Evolutionary conservation across 2,888 invertebrate species (phyloP).

Genomic region (Ophion obscuratus): DNA sequence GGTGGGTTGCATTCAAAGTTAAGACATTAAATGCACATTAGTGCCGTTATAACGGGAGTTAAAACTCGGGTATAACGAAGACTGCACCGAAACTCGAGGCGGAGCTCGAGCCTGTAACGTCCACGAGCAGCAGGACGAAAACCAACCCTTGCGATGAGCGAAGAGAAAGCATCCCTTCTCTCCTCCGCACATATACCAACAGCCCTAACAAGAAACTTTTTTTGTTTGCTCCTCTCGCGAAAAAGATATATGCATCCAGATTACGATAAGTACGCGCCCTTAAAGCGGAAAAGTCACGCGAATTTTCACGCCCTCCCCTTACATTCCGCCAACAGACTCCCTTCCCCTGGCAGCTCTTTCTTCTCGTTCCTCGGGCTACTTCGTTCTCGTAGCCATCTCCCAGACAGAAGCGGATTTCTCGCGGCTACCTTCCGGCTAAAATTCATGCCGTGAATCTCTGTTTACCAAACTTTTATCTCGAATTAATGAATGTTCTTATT

Average conservation of each 20-base stretch:
- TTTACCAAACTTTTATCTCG: constrained; percentile 57
- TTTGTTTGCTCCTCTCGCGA: constrained; percentile 40
- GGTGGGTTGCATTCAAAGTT: constrained; percentile 78
- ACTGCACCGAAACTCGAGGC: constrained; percentile 27
- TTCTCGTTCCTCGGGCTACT: constrained; percentile 13
- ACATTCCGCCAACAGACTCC: neutral
- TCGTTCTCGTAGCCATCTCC: constrained; percentile 28
- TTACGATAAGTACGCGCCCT: constrained; percentile 69
- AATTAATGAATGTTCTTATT: constrained; percentile 56
- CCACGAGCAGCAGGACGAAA: constrained; percentile 5
- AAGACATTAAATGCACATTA: constrained; percentile 83
- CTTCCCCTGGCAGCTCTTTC: neutral
- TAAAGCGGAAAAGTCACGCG: constrained; percentile 66
- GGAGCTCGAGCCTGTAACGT: neutral
- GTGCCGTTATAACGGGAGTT: constrained; percentile 69
- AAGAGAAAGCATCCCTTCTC: constrained; percentile 30
- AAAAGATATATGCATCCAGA: constrained; percentile 69
- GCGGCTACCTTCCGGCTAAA: constrained; percentile 29
- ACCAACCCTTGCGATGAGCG: constrained; percentile 28
- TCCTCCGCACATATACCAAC: neutral
- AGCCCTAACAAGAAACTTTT: constrained; percentile 68
- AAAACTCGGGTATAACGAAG: constrained; percentile 53
- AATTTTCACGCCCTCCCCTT: constrained; percentile 52
- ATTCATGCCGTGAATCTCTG: constrained; percentile 56
- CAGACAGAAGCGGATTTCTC: neutral